Evolutionary conservation across 2,888 invertebrate genomes (phyloP).

Genomic region (Synergus umbraculus): DNA sequence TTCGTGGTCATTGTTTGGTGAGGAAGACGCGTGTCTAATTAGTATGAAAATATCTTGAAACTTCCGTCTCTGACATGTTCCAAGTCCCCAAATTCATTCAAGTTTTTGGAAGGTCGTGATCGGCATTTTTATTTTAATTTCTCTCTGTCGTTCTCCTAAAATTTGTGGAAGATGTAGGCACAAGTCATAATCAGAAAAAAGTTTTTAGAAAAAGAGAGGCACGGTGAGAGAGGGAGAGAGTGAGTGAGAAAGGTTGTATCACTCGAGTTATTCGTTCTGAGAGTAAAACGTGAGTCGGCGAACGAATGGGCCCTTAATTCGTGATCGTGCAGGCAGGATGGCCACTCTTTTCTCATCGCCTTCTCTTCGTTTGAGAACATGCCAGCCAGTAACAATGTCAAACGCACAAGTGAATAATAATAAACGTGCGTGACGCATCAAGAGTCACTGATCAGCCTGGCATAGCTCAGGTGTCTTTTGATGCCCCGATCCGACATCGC

Average conservation of each 20-base stretch:
- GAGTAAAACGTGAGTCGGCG: conserved; percentile 37
- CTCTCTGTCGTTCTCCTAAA: conserved; percentile 2
- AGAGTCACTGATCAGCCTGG: conserved; percentile 37
- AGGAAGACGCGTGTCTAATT: background rate
- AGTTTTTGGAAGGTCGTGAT: conserved; percentile 38
- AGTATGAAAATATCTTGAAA: conserved; percentile 13
- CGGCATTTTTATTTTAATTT: conserved; percentile 34
- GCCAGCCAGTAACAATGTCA: conserved; percentile 31
- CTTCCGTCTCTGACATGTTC: background rate
- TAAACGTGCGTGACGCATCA: conserved; percentile 41
- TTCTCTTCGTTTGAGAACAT: conserved; percentile 37
- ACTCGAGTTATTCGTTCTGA: conserved; percentile 27
- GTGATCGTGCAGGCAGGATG: conserved; percentile 23
- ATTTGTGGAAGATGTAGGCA: conserved; percentile 18
- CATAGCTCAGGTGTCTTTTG: conserved; percentile 28
- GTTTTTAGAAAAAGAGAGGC: conserved; percentile 24
- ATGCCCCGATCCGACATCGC: conserved; percentile 17
- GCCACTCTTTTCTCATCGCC: conserved; percentile 25
- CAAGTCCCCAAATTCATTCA: conserved; percentile 19
- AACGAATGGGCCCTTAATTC: conserved; percentile 44
- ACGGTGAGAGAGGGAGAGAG: background rate
- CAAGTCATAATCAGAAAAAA: conserved; percentile 7
- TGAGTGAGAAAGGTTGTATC: background rate
- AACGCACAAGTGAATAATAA: conserved; percentile 41
- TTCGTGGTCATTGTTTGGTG: background rate